Evolutionary conservation across 1,140 invertebrate genomes (phyloP).

Genomic region (Trichonephila clavata): DNA sequence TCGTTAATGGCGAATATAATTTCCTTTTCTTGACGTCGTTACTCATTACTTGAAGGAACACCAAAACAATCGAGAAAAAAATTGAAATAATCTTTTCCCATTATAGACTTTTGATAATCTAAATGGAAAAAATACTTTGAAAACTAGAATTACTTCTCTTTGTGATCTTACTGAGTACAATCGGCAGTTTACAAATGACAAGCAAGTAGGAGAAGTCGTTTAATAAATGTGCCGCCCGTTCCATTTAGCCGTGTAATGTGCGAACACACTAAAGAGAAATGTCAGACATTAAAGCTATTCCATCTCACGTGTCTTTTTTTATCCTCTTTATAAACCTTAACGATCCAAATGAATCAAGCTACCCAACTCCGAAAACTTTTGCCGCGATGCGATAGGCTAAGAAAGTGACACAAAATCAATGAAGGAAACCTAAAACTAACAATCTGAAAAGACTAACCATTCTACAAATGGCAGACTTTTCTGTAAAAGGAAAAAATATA

Average conservation of each 20-base stretch:
- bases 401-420: constrained; percentile 49
- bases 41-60: too few relatives aligned
- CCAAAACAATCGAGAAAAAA: too few relatives aligned
- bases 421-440: constrained; percentile 40
- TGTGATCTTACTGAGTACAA: neutral
- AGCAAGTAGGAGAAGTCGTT: neutral
- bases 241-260: constrained; percentile 33
- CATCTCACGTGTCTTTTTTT: neutral
- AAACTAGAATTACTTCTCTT: neutral
- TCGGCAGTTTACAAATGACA: constrained; percentile 17
- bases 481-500: neutral
- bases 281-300: neutral
- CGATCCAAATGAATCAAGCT: neutral
- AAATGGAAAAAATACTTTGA: neutral
- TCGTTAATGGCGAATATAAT: too few relatives aligned
- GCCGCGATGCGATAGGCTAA: too few relatives aligned
- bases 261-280: constrained; percentile 33
- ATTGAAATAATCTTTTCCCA: neutral
- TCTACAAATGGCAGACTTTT: neutral
- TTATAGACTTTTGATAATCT: neutral
- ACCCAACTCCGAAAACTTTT: neutral
- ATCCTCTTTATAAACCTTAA: constrained; percentile 20
- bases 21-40: too few relatives aligned
- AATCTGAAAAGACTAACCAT: constrained; percentile 36
- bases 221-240: neutral